These are phyloP conservation scores for Aphis gossypii DNA, from an alignment of 1,140 invertebrate species.

Conservation along the genomic window DNA sequence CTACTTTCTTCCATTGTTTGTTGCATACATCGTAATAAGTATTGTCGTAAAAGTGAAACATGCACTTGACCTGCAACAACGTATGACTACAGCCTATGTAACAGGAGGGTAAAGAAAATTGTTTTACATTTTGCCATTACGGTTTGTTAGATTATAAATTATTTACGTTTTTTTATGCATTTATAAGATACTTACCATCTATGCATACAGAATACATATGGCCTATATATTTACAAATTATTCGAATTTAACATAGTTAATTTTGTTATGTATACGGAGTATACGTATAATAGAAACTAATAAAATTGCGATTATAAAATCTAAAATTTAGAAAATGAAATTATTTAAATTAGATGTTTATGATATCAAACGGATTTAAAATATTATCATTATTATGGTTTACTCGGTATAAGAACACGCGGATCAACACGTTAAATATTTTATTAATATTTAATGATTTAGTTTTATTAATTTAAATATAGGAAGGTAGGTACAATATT, in stretches of 20 bases:
- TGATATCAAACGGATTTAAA: not conserved
- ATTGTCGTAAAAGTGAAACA: constrained; percentile 2
- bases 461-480: not conserved
- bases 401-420: no score
- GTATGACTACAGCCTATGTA: not conserved
- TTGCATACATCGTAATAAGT: not conserved
- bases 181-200: not conserved
- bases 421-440: not conserved
- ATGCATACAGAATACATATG: not conserved
- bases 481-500: not conserved
- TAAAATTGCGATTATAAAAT: not conserved
- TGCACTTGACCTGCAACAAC: not conserved
- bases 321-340: not conserved
- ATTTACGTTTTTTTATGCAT: not conserved
- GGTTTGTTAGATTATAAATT: not conserved
- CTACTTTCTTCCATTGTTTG: not conserved
- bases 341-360: not conserved
- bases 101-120: not conserved
- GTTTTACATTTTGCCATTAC: not conserved
- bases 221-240: not conserved
- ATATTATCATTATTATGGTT: not conserved
- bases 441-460: not conserved
- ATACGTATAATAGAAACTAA: not conserved
- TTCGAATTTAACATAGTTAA: not conserved
- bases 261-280: not conserved